Evolutionary conservation across 2,797 vertebrate genomes (phyloP), one percentile per base, ranked within the genome.

Genomic region (Pterois miles): DNA sequence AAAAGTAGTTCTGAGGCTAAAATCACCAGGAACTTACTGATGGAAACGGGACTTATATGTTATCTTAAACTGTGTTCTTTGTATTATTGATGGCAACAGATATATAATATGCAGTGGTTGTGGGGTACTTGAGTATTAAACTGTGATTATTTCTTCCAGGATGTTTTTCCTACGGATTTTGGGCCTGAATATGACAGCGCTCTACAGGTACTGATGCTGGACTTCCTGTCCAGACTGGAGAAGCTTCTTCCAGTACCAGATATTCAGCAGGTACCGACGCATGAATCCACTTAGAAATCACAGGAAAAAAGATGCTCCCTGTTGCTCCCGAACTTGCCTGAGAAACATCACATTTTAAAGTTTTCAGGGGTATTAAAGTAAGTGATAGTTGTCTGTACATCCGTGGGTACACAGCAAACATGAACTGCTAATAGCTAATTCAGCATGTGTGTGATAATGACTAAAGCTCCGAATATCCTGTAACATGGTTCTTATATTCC

Each of bases 191-290:
- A 95, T 50, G 78, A 96, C 79, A 48, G 65, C 31, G 95, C 94
- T 56, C 89, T 96, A 14, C 95, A 96, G 86, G 93, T 95, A 77
- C 87, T 96, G 0, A 92, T 97, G 82, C 88, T 95, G 76, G 96
- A 96, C 64, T 96, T 96, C 54, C 75, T 97, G 64, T 92, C 92
- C 87, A 91, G 93, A 48, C 75, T 97, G 73, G 95, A 96, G 80
- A 95, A 90, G 86, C 84, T 95, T 59, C 75, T 97, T n/a, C 95
- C 95, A 1, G 22, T 91, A 1, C 91, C 92, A 29, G 86, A 93
- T 53, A 76, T 93, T 64, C 92, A 95, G 76, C 92, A 96, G 96
- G 96, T 96, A 88, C 10, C 2, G 1, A 4, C 65, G 60, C 33
- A 54, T 11, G 8, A 8, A 54, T 31, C 33, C 1, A 3, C 1